These are phyloP conservation scores for Anthoptus insignis DNA, from an alignment of 2,888 invertebrate species.

Conservation along the genomic window DNA sequence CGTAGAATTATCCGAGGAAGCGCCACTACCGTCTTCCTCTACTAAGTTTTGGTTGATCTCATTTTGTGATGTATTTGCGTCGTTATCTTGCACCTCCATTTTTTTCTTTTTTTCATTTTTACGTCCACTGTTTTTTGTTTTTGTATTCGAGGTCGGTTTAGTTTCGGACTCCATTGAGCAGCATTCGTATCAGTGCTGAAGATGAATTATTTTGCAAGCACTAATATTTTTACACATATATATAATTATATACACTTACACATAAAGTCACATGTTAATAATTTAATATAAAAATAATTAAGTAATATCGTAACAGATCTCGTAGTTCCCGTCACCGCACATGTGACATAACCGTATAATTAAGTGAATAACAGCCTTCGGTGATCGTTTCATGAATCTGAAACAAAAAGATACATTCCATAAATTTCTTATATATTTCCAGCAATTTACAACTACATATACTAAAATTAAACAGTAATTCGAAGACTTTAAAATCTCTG, in stretches of 20 bases:
- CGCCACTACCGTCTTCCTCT: slow-evolving; percentile 50
- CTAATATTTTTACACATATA: slow-evolving; percentile 18
- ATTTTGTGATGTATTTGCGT: slow-evolving; percentile 46
- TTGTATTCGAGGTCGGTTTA: slow-evolving; percentile 60
- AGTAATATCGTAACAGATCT: slow-evolving; percentile 67
- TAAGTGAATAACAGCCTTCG: slow-evolving; percentile 59
- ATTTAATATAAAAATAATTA: slow-evolving; percentile 53
- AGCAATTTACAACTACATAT: too few relatives aligned
- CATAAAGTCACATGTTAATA: slow-evolving; percentile 73
- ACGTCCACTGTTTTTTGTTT: slow-evolving; percentile 63
- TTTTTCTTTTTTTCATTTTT: slow-evolving; percentile 82
- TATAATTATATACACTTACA: slow-evolving; percentile 50
- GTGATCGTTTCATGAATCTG: slow-evolving; percentile 69
- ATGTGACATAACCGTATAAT: slow-evolving; percentile 60
- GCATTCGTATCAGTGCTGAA: slow-evolving; percentile 62
- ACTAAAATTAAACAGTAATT: too few relatives aligned
- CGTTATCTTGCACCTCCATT: slow-evolving; percentile 56
- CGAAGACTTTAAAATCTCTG: too few relatives aligned
- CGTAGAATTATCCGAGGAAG: slow-evolving; percentile 81
- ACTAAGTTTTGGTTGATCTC: slow-evolving; percentile 59
- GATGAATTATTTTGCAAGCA: slow-evolving; percentile 57
- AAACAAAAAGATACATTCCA: slow-evolving; percentile 53
- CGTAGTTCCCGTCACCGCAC: slow-evolving; percentile 67
- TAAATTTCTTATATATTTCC: too few relatives aligned
- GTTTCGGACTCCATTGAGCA: slow-evolving; percentile 78